Evolutionary conservation across 2,888 invertebrate species (phyloP).

Genomic region (Brachynemurus nebulosus): DNA sequence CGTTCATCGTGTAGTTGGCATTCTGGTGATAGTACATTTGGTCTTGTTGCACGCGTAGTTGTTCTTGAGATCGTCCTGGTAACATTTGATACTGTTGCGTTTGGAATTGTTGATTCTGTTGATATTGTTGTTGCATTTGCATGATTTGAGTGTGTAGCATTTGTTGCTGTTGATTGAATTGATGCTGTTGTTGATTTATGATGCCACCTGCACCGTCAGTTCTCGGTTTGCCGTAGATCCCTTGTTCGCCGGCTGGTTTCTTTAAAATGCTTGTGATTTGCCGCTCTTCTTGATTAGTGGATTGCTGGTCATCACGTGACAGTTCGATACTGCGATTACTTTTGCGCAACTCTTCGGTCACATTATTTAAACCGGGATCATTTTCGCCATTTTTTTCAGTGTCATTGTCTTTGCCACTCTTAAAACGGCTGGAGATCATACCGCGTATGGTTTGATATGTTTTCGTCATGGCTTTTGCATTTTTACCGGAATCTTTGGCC

Average conservation of each 20-base stretch:
- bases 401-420: constrained; percentile 42
- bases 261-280: constrained; percentile 22
- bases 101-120: constrained; percentile 24
- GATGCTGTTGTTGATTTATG: constrained; percentile 27
- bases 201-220: constrained; percentile 23
- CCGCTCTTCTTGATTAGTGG: constrained; percentile 29
- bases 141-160: constrained; percentile 30
- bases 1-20: constrained; percentile 21
- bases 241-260: constrained; percentile 38
- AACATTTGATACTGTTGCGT: constrained; percentile 26
- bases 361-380: constrained; percentile 43
- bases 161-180: constrained; percentile 34
- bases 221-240: constrained; percentile 39
- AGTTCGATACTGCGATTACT: constrained; percentile 28
- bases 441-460: constrained; percentile 73
- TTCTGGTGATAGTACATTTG: constrained; percentile 27
- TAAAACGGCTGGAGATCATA: constrained; percentile 68
- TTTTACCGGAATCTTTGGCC: constrained; percentile 13
- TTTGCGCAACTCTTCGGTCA: constrained; percentile 41
- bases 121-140: constrained; percentile 27
- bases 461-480: constrained; percentile 52
- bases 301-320: background rate
- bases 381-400: constrained; percentile 43
- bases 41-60: constrained; percentile 18
- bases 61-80: constrained; percentile 22